Evolutionary conservation across 2,888 invertebrate genomes (phyloP).

Genomic region (Tholera decimalis): DNA sequence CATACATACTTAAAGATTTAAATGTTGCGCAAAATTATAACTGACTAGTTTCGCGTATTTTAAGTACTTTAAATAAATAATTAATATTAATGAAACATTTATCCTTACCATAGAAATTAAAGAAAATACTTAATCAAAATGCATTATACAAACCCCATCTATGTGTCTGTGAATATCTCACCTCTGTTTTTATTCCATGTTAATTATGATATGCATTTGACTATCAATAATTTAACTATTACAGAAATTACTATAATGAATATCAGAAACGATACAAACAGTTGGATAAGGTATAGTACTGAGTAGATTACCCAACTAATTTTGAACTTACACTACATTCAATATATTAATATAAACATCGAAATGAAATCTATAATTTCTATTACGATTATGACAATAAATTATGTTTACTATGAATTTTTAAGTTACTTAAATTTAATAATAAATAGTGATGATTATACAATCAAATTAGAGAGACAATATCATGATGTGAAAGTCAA

Average conservation of each 20-base stretch:
- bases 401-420: slow-evolving; percentile 88
- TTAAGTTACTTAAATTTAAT: slow-evolving; percentile 90
- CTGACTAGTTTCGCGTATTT: slow-evolving; percentile 91
- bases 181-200: slow-evolving; percentile 72
- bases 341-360: slow-evolving; percentile 89
- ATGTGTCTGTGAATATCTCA: slow-evolving; percentile 79
- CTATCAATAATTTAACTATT: slow-evolving; percentile 89
- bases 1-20: slow-evolving; percentile 86
- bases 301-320: slow-evolving; percentile 87
- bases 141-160: slow-evolving; percentile 84
- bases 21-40: slow-evolving; percentile 91
- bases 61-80: slow-evolving; percentile 91
- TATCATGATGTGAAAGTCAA: slow-evolving; percentile 87
- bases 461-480: slow-evolving; percentile 89
- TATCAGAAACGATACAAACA: slow-evolving; percentile 84
- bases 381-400: slow-evolving; percentile 89
- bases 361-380: slow-evolving; percentile 89
- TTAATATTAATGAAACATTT: slow-evolving; percentile 89
- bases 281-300: slow-evolving; percentile 80
- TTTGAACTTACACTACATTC: slow-evolving; percentile 87
- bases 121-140: slow-evolving; percentile 85
- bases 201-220: slow-evolving; percentile 88
- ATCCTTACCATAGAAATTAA: slow-evolving; percentile 85
- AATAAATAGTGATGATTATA: slow-evolving; percentile 90
- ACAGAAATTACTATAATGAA: slow-evolving; percentile 84